Conservation (phyloP, 2,113 vertebrate species). For the Aleadryas rufinucha region DNA sequence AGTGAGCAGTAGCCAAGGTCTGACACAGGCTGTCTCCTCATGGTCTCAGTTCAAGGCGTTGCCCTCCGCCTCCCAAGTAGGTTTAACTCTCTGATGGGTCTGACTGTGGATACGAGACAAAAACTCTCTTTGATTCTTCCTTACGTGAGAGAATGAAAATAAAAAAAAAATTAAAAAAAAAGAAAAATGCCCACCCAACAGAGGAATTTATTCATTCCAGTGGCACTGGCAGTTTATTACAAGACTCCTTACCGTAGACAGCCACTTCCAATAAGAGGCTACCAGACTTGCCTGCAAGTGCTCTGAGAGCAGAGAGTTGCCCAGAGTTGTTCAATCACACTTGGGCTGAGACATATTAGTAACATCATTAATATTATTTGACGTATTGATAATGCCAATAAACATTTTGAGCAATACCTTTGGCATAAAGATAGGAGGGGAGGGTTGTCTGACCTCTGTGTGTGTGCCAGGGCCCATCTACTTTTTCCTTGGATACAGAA, state of each 20-base stretch:
- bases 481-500: not conserved
- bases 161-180: too few species aligned
- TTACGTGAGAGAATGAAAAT: not conserved
- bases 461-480: not conserved
- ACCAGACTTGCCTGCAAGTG: not conserved
- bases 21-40: not conserved
- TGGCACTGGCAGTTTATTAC: not conserved
- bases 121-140: not conserved
- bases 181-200: not conserved
- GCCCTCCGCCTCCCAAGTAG: not conserved
- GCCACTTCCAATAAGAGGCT: not conserved
- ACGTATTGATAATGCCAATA: not conserved
- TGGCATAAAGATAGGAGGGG: not conserved
- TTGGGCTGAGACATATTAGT: not conserved
- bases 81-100: not conserved
- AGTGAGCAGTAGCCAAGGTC: not conserved
- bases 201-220: not conserved
- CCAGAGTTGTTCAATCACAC: not conserved
- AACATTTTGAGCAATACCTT: not conserved
- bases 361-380: not conserved
- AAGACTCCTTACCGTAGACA: not conserved
- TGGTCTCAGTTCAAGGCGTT: not conserved
- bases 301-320: not conserved
- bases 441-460: not conserved
- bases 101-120: not conserved